phyloP scores from a whole-genome alignment of 2,797 vertebrate genomes.

The Myotis pilosus region DNA sequence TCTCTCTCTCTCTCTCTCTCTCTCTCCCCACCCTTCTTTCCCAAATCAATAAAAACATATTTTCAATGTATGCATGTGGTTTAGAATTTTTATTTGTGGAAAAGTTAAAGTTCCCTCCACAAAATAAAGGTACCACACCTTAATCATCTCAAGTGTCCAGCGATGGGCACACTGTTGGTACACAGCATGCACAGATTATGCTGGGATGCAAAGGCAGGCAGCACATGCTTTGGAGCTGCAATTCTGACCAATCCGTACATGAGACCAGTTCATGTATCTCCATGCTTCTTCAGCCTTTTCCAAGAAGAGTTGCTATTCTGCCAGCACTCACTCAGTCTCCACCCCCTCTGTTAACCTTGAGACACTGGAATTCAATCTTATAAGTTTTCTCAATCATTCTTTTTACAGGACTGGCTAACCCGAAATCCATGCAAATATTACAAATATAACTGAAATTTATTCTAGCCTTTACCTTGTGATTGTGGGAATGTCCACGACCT shows the following conservation, averaged over 20 bases:
- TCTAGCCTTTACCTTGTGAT: background rate
- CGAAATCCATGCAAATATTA: background rate
- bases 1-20: too few species aligned
- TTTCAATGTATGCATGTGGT: background rate
- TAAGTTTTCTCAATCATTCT: background rate
- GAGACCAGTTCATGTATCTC: background rate
- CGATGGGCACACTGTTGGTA: fast-evolving
- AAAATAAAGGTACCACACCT: background rate
- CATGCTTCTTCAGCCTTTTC: background rate
- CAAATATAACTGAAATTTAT: background rate
- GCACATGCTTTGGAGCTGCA: background rate
- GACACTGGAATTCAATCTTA: background rate
- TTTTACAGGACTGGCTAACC: background rate
- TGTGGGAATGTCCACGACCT: background rate
- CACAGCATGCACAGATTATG: fast-evolving
- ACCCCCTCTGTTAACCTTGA: background rate
- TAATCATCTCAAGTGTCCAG: background rate
- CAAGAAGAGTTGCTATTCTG: background rate
- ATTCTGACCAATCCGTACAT: background rate
- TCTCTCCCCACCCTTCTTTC: too few species aligned
- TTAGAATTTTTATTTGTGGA: background rate
- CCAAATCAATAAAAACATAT: too few species aligned
- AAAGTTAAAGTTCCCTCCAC: background rate
- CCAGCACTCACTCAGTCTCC: background rate
- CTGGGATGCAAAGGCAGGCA: background rate